Evolutionary conservation across 2,888 invertebrate species (phyloP).

Genomic region (Hirudinaria manillensis): DNA sequence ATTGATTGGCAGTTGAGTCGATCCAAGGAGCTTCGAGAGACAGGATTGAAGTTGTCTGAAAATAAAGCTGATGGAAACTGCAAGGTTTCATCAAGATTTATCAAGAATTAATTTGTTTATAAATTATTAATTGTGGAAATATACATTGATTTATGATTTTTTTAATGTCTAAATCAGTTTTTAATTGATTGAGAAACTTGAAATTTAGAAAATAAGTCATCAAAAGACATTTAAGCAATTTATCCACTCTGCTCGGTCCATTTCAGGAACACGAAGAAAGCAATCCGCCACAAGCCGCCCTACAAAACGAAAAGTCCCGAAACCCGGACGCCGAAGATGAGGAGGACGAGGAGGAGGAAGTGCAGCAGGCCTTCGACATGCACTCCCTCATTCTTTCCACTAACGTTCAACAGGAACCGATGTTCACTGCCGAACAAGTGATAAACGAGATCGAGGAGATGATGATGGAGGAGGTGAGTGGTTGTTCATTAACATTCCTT

Average conservation of each 20-base stretch:
- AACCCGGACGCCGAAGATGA: slow-evolving; percentile 5
- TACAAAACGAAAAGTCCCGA: too few species aligned
- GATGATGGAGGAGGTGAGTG: slow-evolving; percentile 75
- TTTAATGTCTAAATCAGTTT: not conserved
- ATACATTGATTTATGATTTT: not conserved
- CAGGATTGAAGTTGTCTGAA: not conserved
- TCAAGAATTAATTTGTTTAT: not conserved
- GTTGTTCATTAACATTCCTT: not conserved
- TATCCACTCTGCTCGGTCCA: too few species aligned
- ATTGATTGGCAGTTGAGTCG: slow-evolving; percentile 14
- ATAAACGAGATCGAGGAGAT: slow-evolving; percentile 95
- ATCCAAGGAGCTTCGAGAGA: not conserved
- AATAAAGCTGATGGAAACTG: not conserved
- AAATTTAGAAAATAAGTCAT: not conserved
- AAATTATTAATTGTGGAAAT: not conserved
- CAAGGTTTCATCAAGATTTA: not conserved
- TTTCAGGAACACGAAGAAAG: not conserved
- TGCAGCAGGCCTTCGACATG: slow-evolving; percentile 13
- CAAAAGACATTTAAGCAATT: too few species aligned
- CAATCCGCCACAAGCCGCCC: not conserved
- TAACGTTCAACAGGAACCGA: slow-evolving; percentile 66
- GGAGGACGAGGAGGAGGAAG: not conserved
- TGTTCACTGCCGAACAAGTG: slow-evolving; percentile 90
- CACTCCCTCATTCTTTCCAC: slow-evolving; percentile 21
- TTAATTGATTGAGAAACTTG: not conserved